Conservation (phyloP, 2,888 invertebrate genomes). For the Lobophora halterata region DNA sequence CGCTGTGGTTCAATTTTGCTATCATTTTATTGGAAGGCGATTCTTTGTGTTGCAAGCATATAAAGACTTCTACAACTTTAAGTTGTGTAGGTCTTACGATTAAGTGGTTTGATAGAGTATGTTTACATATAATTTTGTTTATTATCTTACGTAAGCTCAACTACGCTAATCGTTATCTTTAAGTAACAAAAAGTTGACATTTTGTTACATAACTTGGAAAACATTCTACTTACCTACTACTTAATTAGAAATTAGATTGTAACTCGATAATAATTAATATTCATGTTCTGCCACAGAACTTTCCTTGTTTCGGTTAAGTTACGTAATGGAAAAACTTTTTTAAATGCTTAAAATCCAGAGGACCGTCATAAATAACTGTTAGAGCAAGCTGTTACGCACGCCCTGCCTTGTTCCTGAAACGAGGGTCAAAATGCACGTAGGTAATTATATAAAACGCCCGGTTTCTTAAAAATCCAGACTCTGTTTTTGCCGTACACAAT, state of each 20-base stretch:
- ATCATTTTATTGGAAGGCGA: constrained; percentile 13
- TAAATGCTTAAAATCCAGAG: constrained; percentile 67
- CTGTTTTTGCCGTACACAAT: too few species aligned
- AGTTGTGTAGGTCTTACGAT: too few species aligned
- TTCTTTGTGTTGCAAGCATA: not conserved
- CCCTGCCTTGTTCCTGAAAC: constrained; percentile 50
- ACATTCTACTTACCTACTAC: constrained; percentile 11
- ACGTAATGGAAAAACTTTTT: constrained; percentile 76
- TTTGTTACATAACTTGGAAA: too few species aligned
- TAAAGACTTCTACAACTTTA: too few species aligned
- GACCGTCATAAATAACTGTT: constrained; percentile 74
- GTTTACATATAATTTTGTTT: too few species aligned
- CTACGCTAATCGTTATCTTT: too few species aligned
- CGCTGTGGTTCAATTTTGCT: constrained; percentile 13
- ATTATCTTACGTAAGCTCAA: too few species aligned
- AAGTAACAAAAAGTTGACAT: too few species aligned
- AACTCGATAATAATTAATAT: constrained; percentile 62
- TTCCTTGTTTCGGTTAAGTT: constrained; percentile 56
- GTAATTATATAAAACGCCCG: constrained; percentile 62
- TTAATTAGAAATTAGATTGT: constrained; percentile 27
- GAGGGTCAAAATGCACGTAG: constrained; percentile 69
- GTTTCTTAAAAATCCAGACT: constrained; percentile 41
- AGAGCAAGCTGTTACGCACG: constrained; percentile 78
- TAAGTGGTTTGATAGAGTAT: too few species aligned
- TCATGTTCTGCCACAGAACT: constrained; percentile 58